Conservation (phyloP, 2,797 vertebrate genomes). For the Decapterus maruadsi region DNA sequence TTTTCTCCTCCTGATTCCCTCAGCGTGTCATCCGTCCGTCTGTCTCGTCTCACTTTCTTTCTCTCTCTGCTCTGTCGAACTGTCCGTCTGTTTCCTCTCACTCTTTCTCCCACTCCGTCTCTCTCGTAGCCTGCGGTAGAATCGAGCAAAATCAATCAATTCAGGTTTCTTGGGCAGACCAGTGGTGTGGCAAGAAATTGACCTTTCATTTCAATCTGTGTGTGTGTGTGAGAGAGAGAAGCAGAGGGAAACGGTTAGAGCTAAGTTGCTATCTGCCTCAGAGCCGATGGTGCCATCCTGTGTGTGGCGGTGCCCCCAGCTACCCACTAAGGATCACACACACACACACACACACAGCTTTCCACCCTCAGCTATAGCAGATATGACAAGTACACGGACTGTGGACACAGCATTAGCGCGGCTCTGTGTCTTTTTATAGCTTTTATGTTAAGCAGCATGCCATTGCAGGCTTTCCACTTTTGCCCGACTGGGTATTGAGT, state of each 20-base stretch:
- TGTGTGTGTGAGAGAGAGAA: constrained; percentile 21
- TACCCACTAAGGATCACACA: constrained; percentile 56
- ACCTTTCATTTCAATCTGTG: constrained; percentile 78
- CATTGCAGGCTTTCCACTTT: constrained; percentile 73
- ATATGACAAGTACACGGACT: constrained; percentile 68
- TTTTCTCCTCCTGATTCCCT: constrained; percentile 26
- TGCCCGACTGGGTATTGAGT: constrained; percentile 80
- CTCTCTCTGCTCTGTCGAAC: constrained; percentile 13
- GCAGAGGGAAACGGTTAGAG: constrained; percentile 70
- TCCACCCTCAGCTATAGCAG: constrained; percentile 60
- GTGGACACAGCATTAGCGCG: constrained; percentile 69
- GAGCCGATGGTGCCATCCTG: constrained; percentile 69
- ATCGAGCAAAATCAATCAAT: constrained; percentile 86
- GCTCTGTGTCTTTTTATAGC: constrained; percentile 70
- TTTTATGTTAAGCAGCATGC: constrained; percentile 77
- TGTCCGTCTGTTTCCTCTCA: constrained; percentile 1
- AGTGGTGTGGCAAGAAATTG: constrained; percentile 86
- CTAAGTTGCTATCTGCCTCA: constrained; percentile 70
- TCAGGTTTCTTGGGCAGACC: constrained; percentile 82
- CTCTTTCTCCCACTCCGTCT: constrained; percentile 16
- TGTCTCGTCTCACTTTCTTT: not conserved
- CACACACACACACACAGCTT: constrained; percentile 48
- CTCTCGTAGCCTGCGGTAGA: constrained; percentile 63
- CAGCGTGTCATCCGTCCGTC: constrained; percentile 4
- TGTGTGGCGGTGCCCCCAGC: constrained; percentile 65